Percentiles rank a stretch among this genome's conserved stretches.
Conservation (phyloP, 2,797 vertebrate species). For the Phataginus tricuspis region DNA sequence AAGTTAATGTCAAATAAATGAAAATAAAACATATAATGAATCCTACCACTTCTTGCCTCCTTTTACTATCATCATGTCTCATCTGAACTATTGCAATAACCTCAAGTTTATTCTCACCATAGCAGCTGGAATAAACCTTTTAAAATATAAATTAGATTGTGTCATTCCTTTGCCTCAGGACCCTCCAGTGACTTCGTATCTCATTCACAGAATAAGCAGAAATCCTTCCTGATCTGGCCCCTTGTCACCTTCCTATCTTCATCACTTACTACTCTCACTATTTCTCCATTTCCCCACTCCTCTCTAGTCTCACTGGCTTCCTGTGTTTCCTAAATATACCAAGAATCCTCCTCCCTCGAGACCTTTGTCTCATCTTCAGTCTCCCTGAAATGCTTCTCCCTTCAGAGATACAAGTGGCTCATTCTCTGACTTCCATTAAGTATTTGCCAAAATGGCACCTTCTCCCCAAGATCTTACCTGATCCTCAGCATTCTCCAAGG, state of each 20-base stretch:
- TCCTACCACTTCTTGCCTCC: background rate
- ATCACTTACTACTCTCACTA: background rate
- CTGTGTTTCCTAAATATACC: background rate
- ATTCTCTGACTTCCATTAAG: background rate
- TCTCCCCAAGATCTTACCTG: background rate
- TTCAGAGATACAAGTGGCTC: rapidly evolving
- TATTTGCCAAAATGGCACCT: background rate
- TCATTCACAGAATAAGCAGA: background rate
- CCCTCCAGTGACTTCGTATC: background rate
- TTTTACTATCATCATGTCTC: background rate
- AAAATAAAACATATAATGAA: background rate
- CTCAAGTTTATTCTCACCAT: background rate
- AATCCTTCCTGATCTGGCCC: background rate
- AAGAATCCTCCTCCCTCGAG: background rate
- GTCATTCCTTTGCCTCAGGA: background rate
- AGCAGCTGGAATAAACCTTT: background rate
- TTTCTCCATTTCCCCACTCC: background rate
- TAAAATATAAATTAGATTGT: background rate
- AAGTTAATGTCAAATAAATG: background rate
- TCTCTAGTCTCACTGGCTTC: background rate
- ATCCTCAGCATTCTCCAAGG: rapidly evolving
- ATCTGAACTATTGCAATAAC: too few species aligned
- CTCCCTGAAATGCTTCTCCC: background rate
- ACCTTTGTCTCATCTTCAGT: background rate
- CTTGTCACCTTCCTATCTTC: background rate